phyloP scores from a whole-genome alignment of 2,797 vertebrate genomes.

The Molossus alvarezi region DNA sequence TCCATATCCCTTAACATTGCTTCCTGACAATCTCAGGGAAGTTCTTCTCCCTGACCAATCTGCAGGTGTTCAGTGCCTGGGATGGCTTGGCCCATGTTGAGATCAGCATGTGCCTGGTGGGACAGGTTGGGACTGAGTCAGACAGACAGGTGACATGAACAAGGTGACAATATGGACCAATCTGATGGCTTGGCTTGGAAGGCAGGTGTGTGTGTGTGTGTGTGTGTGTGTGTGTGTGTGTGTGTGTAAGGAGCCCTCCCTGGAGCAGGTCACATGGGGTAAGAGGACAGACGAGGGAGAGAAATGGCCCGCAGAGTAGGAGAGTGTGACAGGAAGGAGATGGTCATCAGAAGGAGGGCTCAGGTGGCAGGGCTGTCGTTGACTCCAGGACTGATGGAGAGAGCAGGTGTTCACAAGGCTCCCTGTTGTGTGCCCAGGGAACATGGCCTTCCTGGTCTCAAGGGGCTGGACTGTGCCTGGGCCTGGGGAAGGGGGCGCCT shows the following conservation, averaged over 20 bases:
- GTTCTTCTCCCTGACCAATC: neutral
- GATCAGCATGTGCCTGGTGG: neutral
- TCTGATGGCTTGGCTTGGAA: neutral
- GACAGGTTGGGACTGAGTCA: neutral
- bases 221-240: no score
- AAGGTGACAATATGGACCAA: neutral
- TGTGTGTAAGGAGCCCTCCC: neutral
- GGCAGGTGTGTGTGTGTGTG: no score
- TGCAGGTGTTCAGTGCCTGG: neutral
- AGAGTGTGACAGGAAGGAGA: neutral
- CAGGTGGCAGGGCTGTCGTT: no score
- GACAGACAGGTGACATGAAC: neutral
- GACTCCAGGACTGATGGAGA: neutral
- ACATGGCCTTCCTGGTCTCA: neutral
- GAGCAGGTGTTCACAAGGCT: no score
- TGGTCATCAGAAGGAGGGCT: no score
- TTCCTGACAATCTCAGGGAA: neutral
- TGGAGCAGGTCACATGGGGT: neutral
- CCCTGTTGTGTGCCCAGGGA: fast-evolving
- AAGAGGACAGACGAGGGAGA: neutral
- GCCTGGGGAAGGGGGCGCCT: neutral
- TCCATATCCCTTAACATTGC: neutral
- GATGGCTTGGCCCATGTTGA: neutral
- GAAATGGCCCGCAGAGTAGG: neutral
- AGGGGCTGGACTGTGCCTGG: neutral